Evolutionary conservation across 2,113 vertebrate genomes (phyloP).

Genomic region (Microcebus ravelobensis): DNA sequence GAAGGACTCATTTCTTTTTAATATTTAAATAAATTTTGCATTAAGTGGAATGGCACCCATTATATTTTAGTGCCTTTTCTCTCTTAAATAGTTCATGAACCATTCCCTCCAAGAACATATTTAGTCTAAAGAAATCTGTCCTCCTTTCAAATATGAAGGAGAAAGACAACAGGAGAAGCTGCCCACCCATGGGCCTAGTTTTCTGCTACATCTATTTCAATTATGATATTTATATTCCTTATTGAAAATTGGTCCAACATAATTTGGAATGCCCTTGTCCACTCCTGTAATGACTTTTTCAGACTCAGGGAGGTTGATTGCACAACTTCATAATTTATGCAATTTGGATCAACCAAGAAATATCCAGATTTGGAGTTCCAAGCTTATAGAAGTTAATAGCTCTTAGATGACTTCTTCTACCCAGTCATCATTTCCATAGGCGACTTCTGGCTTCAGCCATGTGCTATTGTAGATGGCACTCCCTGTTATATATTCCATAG

Average conservation of each 20-base stretch:
- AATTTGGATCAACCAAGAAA: neutral
- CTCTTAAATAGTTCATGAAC: neutral
- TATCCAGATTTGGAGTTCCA: neutral
- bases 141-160: neutral
- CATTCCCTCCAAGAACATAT: neutral
- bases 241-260: neutral
- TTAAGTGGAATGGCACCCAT: neutral
- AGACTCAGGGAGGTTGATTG: neutral
- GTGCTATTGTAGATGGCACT: neutral
- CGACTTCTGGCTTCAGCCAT: neutral
- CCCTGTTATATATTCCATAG: neutral
- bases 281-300: neutral
- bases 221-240: too few species aligned
- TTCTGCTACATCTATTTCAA: neutral
- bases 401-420: neutral
- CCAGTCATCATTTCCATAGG: neutral
- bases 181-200: neutral
- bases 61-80: neutral
- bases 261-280: neutral
- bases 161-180: neutral
- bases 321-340: neutral
- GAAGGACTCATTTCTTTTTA: neutral
- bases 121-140: neutral
- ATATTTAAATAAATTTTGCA: neutral
- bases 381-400: neutral